Conservation (phyloP, 2,113 vertebrate genomes). For the Limnothrissa miodon region DNA sequence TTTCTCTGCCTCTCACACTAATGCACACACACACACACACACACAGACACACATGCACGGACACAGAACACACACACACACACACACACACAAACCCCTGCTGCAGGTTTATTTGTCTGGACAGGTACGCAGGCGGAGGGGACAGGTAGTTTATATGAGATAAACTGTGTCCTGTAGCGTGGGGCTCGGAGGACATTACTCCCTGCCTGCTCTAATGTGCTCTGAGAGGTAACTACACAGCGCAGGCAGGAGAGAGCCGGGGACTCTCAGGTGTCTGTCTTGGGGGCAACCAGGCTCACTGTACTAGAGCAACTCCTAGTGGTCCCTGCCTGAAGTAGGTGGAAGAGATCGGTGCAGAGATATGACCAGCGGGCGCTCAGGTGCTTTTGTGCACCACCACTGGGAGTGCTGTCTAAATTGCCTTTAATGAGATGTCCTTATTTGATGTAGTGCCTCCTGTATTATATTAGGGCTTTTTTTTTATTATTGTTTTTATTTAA, state of each 20-base stretch:
- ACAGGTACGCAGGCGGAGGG: conserved; percentile 47
- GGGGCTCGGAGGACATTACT: conserved; percentile 46
- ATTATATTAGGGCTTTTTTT: not conserved
- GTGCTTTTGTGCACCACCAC: not conserved
- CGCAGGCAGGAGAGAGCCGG: conserved; percentile 19
- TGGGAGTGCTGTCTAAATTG: not conserved
- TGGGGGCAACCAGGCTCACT: conserved; percentile 35
- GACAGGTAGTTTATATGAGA: conserved; percentile 56
- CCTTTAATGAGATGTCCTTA: not conserved
- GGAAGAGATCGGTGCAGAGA: conserved; percentile 22
- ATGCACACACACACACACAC: not conserved
- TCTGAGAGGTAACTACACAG: conserved; percentile 40
- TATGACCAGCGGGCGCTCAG: not conserved
- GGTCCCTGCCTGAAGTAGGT: conserved; percentile 39
- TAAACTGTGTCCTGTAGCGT: conserved; percentile 54
- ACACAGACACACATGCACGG: not conserved
- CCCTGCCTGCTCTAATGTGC: conserved; percentile 53
- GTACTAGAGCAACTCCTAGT: conserved; percentile 41
- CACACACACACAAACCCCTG: conserved; percentile 32
- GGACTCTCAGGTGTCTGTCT: conserved; percentile 48
- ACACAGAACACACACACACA: conserved; percentile 23
- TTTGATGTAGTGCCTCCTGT: not conserved
- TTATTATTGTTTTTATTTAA: too few species aligned
- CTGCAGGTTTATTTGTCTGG: conserved; percentile 51
- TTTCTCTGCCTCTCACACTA: not conserved